Evolutionary conservation across 2,888 invertebrate species (phyloP), one percentile per base, ranked within the genome.

Genomic region (Allolobophora icterica): DNA sequence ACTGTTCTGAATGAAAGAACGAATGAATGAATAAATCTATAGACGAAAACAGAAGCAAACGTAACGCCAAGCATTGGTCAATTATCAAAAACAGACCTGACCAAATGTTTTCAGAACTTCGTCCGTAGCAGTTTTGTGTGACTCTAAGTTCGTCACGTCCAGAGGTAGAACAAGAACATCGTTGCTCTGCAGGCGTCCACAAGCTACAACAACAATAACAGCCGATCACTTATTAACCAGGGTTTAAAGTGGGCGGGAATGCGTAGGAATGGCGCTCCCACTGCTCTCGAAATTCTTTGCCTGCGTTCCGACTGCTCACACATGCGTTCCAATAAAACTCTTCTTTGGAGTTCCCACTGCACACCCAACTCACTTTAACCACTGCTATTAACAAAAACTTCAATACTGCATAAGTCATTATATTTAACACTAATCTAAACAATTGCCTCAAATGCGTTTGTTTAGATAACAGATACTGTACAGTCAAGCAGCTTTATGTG

Each of bases 161-260:
- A 97, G 96, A 1, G 96, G 96, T 33, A 97, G 93, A 0, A 97
- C 96, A 24, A 97, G 95, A 6, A 97, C 95, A 94, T 97, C 97
- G 35, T 96, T 96, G 4, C 96, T 96, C 24, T 52, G 90, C 34
- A 92, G 24, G 24, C 33, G 38, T 30, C 92, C 92, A 71, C 45
- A 84, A 34, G 90, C 92, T 92, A 45, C 24, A 89, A 87, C 58
- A 38, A 89, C 71, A 71, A 30, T n/a, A 30, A n/a, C 71, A 71
- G 52, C 71, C n/a, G 71, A 71, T n/a, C 30, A 71, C 71, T 71
- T 11, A 13, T 71, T 71, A n/a, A n/a, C n/a, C n/a, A n/a, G n/a
- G n/a, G n/a, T n/a, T n/a, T n/a, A n/a, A n/a, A n/a, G n/a, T n/a
- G n/a, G n/a, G n/a, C n/a, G n/a, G n/a, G n/a, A n/a, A n/a, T n/a